phyloP scores from a whole-genome alignment of 2,113 vertebrate genomes.

The Halichoerus grypus region DNA sequence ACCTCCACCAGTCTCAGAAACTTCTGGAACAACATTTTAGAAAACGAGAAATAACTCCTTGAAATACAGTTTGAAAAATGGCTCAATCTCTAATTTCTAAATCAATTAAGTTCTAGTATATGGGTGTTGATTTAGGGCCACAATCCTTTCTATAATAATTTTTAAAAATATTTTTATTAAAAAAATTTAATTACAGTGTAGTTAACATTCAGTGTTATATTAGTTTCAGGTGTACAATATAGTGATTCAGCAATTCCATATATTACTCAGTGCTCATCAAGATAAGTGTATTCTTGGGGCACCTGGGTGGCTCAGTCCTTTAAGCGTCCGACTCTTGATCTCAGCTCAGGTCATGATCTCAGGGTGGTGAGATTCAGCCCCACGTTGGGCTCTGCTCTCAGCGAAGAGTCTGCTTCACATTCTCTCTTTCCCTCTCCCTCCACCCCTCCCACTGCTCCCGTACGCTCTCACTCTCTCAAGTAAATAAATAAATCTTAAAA shows the following conservation, averaged over 20 bases:
- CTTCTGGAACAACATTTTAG: neutral
- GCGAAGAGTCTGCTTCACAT: neutral
- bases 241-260: neutral
- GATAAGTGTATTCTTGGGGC: neutral
- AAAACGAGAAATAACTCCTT: slow-evolving; percentile 54
- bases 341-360: neutral
- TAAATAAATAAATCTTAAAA: neutral
- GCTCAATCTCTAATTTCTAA: neutral
- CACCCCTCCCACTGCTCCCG: neutral
- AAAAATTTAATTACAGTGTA: neutral
- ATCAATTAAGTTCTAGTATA: neutral
- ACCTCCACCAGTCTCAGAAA: neutral
- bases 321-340: neutral
- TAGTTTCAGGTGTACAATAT: neutral
- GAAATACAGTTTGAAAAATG: slow-evolving; percentile 1
- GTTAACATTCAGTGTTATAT: neutral
- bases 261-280: neutral
- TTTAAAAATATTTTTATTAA: neutral
- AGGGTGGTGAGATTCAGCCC: neutral
- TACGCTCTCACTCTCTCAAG: neutral
- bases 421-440: neutral
- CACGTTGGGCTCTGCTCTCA: neutral
- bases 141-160: neutral
- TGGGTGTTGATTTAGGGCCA: neutral
- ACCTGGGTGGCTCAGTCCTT: neutral